Conservation (phyloP, 2,113 vertebrate species). For the Dromaius novaehollandiae region DNA sequence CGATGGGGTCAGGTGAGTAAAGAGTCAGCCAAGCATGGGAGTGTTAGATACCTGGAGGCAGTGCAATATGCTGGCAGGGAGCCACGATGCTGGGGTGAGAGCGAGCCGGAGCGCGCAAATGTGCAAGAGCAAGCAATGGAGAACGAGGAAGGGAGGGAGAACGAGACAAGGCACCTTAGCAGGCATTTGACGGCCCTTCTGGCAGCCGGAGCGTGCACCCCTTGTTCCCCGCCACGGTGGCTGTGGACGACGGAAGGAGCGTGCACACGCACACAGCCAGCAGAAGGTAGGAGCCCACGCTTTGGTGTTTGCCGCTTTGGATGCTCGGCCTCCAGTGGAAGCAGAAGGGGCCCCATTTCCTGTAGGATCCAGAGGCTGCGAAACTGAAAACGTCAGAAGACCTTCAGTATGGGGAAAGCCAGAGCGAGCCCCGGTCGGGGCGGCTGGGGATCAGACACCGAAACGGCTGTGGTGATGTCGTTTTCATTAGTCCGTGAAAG, state of each 20-base stretch:
- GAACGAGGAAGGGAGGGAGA: not conserved
- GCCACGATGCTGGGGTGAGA: not conserved
- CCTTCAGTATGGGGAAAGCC: not conserved
- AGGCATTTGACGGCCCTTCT: not conserved
- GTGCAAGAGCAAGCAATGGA: not conserved
- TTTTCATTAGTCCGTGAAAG: conserved; percentile 49
- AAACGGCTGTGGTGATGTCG: rapidly evolving
- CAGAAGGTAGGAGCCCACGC: not conserved
- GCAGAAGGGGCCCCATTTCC: not conserved
- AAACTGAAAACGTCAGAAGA: not conserved
- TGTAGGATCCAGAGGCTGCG: not conserved
- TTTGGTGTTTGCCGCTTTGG: rapidly evolving
- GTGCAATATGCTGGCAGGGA: conserved; percentile 22
- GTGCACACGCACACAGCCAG: not conserved
- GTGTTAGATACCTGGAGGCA: conserved; percentile 23
- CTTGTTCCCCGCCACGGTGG: too few species aligned
- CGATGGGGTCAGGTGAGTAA: conserved; percentile 52
- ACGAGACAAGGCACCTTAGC: not conserved
- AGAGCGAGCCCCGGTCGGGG: not conserved
- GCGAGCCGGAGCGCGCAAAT: not conserved
- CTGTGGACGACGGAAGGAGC: not conserved
- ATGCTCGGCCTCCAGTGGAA: not conserved
- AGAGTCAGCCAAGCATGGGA: conserved; percentile 60
- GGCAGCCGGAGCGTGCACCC: not conserved
- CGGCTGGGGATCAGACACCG: not conserved